A percentile compares a stretch with the other conserved stretches of the same genome.
Evolutionary conservation across 2,113 vertebrate species (phyloP).

Genomic region (Saguinus midas): DNA sequence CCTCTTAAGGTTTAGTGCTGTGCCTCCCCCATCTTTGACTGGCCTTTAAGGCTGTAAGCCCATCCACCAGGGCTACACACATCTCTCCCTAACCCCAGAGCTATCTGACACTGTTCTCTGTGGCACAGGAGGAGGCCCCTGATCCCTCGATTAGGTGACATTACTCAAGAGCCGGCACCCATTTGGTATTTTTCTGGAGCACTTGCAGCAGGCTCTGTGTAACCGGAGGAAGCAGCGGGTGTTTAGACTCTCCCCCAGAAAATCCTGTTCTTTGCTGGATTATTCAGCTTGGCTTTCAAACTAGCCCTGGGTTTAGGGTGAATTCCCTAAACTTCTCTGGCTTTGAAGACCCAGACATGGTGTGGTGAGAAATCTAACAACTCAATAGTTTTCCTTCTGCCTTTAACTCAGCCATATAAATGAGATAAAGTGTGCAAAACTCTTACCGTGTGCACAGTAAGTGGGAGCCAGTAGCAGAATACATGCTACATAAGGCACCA

Average conservation of each 20-base stretch:
- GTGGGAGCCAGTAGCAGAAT: not conserved
- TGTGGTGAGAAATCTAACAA: not conserved
- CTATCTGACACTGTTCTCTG: not conserved
- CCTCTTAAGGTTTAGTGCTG: not conserved
- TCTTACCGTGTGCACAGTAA: not conserved
- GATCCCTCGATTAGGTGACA: not conserved
- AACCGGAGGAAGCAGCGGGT: not conserved
- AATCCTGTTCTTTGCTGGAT: not conserved
- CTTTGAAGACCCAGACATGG: not conserved
- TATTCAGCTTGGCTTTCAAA: not conserved
- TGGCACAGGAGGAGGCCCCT: not conserved
- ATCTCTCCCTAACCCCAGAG: not conserved
- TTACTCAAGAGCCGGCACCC: not conserved
- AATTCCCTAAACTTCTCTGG: not conserved
- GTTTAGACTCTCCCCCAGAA: not conserved
- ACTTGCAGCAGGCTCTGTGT: rapidly evolving
- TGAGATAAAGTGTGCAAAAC: not conserved
- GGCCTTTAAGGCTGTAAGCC: too few relatives aligned
- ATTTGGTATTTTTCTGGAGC: not conserved
- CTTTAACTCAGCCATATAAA: not conserved
- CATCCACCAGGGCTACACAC: not conserved
- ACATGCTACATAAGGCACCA: not conserved
- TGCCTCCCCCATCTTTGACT: too few relatives aligned
- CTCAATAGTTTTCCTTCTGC: not conserved
- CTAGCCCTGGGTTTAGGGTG: not conserved